Percentiles rank a stretch among this genome's conserved stretches.
These are phyloP conservation scores for Champsocephalus gunnari DNA, from an alignment of 2,797 vertebrate genomes.

Conservation along the genomic window DNA sequence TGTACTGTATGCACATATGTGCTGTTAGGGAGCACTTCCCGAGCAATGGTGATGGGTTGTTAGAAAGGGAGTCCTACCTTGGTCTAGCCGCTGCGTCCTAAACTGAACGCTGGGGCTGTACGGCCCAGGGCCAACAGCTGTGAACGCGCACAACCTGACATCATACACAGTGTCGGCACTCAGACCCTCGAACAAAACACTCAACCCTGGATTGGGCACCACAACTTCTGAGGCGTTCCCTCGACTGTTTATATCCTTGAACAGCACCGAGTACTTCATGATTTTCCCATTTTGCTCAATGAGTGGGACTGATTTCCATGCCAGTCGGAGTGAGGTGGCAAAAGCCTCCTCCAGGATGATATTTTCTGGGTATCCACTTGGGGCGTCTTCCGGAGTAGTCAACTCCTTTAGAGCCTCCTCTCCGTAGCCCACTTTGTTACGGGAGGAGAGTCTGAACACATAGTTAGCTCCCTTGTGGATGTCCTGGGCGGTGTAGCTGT, in stretches of 20 bases:
- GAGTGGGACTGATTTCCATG: slow-evolving; percentile 91
- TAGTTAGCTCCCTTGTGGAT: slow-evolving; percentile 94
- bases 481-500: slow-evolving; percentile 90
- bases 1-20: slow-evolving; percentile 16
- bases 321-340: slow-evolving; percentile 86
- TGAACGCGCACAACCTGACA: slow-evolving; percentile 95
- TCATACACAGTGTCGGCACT: slow-evolving; percentile 95
- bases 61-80: slow-evolving; percentile 90
- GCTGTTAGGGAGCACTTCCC: slow-evolving; percentile 44
- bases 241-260: slow-evolving; percentile 92
- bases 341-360: slow-evolving; percentile 87
- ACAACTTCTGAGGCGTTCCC: slow-evolving; percentile 90
- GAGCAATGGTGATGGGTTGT: slow-evolving; percentile 54
- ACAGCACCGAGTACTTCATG: slow-evolving; percentile 91
- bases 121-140: slow-evolving; percentile 93
- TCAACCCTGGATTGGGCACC: slow-evolving; percentile 86
- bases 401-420: slow-evolving; percentile 92
- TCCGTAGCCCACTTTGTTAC: slow-evolving; percentile 96
- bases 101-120: slow-evolving; percentile 97
- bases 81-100: slow-evolving; percentile 95
- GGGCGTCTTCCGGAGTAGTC: slow-evolving; percentile 89
- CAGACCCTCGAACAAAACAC: slow-evolving; percentile 91
- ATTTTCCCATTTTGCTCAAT: slow-evolving; percentile 92
- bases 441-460: slow-evolving; percentile 91
- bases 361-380: slow-evolving; percentile 91